Percentiles rank a stretch among this genome's conserved stretches.
Conservation (phyloP, 2,113 vertebrate genomes). For the Callionymus lyra region DNA sequence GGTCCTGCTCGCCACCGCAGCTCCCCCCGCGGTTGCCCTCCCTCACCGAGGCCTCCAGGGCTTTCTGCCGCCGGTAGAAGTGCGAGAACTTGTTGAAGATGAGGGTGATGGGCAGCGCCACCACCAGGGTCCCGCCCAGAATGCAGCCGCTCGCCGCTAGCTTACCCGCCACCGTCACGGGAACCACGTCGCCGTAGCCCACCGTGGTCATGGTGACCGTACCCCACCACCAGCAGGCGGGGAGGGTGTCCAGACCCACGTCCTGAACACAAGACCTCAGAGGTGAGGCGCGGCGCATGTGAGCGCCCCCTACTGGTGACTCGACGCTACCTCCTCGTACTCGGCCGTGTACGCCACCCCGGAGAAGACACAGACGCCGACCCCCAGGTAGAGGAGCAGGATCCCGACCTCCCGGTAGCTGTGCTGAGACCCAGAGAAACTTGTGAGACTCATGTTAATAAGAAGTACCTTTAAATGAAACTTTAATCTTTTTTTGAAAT, state of each 20-base stretch:
- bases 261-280: conserved; percentile 40
- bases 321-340: conserved; percentile 71
- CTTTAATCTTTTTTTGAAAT: no score
- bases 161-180: conserved; percentile 85
- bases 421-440: conserved; percentile 69
- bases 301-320: not conserved
- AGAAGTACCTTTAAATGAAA: no score
- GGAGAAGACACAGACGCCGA: conserved; percentile 91
- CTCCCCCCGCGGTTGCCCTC: conserved; percentile 65
- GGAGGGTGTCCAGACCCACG: conserved; percentile 89
- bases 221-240: conserved; percentile 99
- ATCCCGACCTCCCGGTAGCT: conserved; percentile 95
- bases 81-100: conserved; percentile 99
- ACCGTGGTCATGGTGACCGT: conserved; percentile 97
- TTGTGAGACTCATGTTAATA: no score
- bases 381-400: conserved; percentile 87
- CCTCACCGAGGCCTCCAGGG: conserved; percentile 85
- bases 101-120: conserved; percentile 94
- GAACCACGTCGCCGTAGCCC: conserved; percentile 92
- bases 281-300: not conserved
- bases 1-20: conserved; percentile 17
- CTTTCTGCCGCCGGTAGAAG: conserved; percentile 92
- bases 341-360: conserved; percentile 90
- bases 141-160: conserved; percentile 91
- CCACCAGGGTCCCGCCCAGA: conserved; percentile 88